Percentiles rank a stretch among this genome's conserved stretches.
These are phyloP conservation scores for Pachyuromys duprasi DNA, from an alignment of 2,797 vertebrate species.

Conservation along the genomic window DNA sequence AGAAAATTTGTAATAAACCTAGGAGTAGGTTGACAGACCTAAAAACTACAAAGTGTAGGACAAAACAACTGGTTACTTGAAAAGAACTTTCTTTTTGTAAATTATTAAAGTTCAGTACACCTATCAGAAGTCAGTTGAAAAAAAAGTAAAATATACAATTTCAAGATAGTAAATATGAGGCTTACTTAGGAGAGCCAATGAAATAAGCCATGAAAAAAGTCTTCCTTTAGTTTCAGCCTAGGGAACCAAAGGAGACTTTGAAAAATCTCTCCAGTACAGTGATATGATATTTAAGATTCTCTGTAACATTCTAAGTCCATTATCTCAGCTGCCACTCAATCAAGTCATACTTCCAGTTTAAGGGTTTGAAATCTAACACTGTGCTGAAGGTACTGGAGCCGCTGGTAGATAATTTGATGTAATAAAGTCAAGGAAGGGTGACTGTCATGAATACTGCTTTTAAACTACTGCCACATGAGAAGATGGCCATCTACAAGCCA, in stretches of 20 bases:
- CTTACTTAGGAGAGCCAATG: rapidly evolving
- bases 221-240: neutral
- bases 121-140: neutral
- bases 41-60: neutral
- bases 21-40: neutral
- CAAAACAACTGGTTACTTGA: neutral
- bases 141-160: constrained; percentile 13
- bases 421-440: neutral
- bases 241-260: neutral
- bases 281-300: neutral
- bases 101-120: neutral
- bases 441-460: neutral
- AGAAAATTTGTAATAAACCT: neutral
- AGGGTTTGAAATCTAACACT: neutral
- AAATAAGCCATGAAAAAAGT: neutral
- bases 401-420: neutral
- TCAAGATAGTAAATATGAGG: neutral
- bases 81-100: neutral
- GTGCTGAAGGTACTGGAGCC: neutral
- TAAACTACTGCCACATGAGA: neutral
- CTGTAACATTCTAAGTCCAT: neutral
- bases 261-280: neutral
- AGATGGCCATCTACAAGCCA: neutral
- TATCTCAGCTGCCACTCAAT: neutral
- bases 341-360: neutral